Evolutionary conservation across 2,797 vertebrate species (phyloP).

Genomic region (Aulostomus chinensis): DNA sequence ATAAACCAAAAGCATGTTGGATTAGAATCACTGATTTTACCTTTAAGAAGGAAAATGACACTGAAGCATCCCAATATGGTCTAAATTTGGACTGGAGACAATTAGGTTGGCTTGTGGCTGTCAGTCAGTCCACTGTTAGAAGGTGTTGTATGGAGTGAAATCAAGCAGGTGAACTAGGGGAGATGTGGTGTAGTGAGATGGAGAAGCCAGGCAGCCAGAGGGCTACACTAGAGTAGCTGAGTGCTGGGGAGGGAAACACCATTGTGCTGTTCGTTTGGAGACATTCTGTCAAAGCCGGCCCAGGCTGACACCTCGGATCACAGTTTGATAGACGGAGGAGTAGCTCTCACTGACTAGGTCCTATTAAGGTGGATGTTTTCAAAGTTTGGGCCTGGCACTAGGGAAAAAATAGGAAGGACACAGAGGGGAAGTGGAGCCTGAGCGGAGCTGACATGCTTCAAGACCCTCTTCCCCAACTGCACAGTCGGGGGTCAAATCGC

Average conservation of each 20-base stretch:
- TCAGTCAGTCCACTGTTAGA: conserved; percentile 73
- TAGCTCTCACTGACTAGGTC: conserved; percentile 78
- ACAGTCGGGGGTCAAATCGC: conserved; percentile 78
- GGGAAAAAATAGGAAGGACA: conserved; percentile 85
- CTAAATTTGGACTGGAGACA: conserved; percentile 69
- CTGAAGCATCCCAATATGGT: conserved; percentile 30
- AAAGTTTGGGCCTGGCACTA: conserved; percentile 84
- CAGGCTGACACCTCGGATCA: conserved; percentile 78
- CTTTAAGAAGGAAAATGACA: conserved; percentile 46
- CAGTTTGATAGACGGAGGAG: conserved; percentile 82
- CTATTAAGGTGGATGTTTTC: conserved; percentile 85
- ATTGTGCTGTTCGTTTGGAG: conserved; percentile 79
- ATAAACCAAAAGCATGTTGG: no score
- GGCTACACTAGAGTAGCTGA: conserved; percentile 68
- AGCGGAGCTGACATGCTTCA: conserved; percentile 82
- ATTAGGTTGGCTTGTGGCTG: conserved; percentile 70
- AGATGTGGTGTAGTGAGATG: conserved; percentile 69
- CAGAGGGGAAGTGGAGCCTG: conserved; percentile 82
- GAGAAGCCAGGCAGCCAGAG: conserved; percentile 66
- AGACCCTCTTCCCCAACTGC: conserved; percentile 73
- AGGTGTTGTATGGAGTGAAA: conserved; percentile 74
- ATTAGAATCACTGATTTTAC: neutral
- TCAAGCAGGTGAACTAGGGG: conserved; percentile 69
- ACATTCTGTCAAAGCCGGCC: conserved; percentile 80
- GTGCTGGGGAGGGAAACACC: conserved; percentile 73